Percentiles rank a stretch among this genome's conserved stretches.
phyloP scores from a whole-genome alignment of 2,888 invertebrate genomes.

The Drosophila ustulata region DNA sequence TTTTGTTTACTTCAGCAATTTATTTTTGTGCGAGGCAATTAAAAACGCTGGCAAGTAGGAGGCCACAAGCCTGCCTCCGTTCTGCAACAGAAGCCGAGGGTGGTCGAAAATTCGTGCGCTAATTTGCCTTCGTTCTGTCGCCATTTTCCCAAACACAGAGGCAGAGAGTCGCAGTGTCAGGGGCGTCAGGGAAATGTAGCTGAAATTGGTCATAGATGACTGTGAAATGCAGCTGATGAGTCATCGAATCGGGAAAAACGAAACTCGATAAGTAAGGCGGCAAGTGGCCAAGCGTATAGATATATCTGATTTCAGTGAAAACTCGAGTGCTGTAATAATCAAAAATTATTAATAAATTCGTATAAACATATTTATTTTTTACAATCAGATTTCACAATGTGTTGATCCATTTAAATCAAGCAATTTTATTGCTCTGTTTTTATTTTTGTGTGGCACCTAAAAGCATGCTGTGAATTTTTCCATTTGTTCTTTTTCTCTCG shows the following conservation, averaged over 20 bases:
- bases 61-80: slow-evolving; percentile 41
- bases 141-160: slow-evolving; percentile 30
- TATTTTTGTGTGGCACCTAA: slow-evolving; percentile 53
- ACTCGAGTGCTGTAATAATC: neutral
- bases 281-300: slow-evolving; percentile 7
- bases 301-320: slow-evolving; percentile 3
- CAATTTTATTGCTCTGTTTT: neutral
- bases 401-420: neutral
- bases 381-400: neutral
- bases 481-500: neutral
- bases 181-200: slow-evolving; percentile 14
- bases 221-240: slow-evolving; percentile 64
- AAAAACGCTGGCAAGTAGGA: slow-evolving; percentile 60
- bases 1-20: slow-evolving; percentile 64
- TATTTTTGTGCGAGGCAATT: slow-evolving; percentile 65
- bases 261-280: slow-evolving; percentile 47
- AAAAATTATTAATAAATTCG: neutral
- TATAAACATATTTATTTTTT: neutral
- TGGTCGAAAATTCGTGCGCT: slow-evolving; percentile 60
- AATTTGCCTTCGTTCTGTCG: slow-evolving; percentile 57
- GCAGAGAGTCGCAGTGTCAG: slow-evolving; percentile 21
- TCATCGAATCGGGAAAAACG: slow-evolving; percentile 43
- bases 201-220: slow-evolving; percentile 59
- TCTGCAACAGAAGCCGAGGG: slow-evolving; percentile 47
- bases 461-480: slow-evolving; percentile 49